These are phyloP conservation scores for Rhynchomys soricoides DNA, from an alignment of 2,113 vertebrate species.

Conservation along the genomic window DNA sequence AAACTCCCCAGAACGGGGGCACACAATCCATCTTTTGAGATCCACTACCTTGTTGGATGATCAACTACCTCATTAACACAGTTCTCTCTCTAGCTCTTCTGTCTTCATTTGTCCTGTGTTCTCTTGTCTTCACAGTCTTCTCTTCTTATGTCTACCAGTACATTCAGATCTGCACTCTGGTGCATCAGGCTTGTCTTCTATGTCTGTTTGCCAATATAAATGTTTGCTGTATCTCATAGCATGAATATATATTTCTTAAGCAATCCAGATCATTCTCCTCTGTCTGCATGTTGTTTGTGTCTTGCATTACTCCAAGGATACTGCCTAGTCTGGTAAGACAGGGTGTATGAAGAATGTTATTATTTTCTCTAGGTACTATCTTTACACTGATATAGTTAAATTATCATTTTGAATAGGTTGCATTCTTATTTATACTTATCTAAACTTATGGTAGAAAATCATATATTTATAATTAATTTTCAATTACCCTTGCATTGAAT, in stretches of 20 bases:
- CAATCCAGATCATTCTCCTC: background rate
- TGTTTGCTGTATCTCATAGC: background rate
- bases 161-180: background rate
- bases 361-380: background rate
- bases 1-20: background rate
- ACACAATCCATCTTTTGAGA: background rate
- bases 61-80: background rate
- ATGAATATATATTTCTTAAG: too few species aligned
- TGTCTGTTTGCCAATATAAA: background rate
- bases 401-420: background rate
- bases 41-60: background rate
- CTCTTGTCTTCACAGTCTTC: background rate
- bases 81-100: background rate
- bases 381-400: background rate
- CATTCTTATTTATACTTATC: background rate
- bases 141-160: background rate
- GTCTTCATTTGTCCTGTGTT: background rate
- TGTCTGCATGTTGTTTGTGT: background rate
- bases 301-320: background rate
- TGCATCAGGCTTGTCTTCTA: too few species aligned
- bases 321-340: background rate
- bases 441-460: background rate
- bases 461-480: slow-evolving; percentile 12
- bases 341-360: background rate
- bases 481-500: background rate